A percentile compares a stretch with the other conserved stretches of the same genome.
Evolutionary conservation across 1,140 invertebrate genomes (phyloP).

Genomic region (Eupristina koningsbergeri): DNA sequence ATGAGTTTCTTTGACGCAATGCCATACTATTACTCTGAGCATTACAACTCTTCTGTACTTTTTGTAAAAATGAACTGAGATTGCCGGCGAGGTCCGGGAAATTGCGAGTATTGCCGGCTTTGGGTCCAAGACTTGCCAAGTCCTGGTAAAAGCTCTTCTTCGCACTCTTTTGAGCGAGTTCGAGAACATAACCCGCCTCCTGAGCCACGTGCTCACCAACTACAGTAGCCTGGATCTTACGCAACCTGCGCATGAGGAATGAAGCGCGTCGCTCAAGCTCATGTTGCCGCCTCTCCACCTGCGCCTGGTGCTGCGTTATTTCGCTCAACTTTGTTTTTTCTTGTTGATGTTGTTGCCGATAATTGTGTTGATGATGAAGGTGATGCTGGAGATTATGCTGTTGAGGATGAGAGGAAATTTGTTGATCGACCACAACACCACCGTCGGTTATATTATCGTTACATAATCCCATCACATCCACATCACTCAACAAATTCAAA

Average conservation of each 20-base stretch:
- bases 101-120: slow-evolving; percentile 57
- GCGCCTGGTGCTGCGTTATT: slow-evolving; percentile 60
- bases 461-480: slow-evolving; percentile 76
- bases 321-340: slow-evolving; percentile 57
- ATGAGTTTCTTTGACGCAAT: slow-evolving; percentile 63
- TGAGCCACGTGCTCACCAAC: slow-evolving; percentile 83
- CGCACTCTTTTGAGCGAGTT: slow-evolving; percentile 77
- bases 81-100: slow-evolving; percentile 64
- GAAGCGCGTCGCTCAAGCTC: slow-evolving; percentile 79
- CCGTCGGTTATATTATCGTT: slow-evolving; percentile 72
- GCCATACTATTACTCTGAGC: slow-evolving; percentile 66
- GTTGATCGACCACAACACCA: slow-evolving; percentile 59
- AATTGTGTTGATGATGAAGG: slow-evolving; percentile 57
- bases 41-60: slow-evolving; percentile 67
- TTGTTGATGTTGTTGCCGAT: slow-evolving; percentile 59
- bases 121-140: slow-evolving; percentile 64
- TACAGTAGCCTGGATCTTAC: slow-evolving; percentile 82
- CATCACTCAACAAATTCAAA: slow-evolving; percentile 76
- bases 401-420: background rate
- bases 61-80: slow-evolving; percentile 65
- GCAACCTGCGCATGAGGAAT: slow-evolving; percentile 80
- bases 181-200: slow-evolving; percentile 82
- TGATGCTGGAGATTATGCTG: slow-evolving; percentile 35
- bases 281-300: slow-evolving; percentile 76
- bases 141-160: slow-evolving; percentile 69